Evolutionary conservation across 64 coral and sea anemone species (phyloP).

Genomic region (Dendronephthya gigantea): DNA sequence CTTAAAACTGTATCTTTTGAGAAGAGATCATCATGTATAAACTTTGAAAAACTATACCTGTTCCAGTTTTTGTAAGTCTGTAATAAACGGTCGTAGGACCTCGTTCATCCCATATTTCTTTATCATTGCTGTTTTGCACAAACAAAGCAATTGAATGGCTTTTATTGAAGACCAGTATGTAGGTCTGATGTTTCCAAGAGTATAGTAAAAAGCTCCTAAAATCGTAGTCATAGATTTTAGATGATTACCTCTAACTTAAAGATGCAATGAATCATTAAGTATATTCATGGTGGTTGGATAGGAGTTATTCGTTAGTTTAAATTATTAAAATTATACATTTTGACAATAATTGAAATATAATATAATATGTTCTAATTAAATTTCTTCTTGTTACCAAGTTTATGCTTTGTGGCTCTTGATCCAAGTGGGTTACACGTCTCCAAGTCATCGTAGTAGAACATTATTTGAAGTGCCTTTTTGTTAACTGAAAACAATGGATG

Average conservation of each 20-base stretch:
- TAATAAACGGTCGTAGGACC: conserved; percentile 47
- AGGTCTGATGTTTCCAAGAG: conserved; percentile 55
- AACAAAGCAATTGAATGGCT: conserved; percentile 47
- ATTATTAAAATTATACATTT: neutral
- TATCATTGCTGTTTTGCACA: neutral
- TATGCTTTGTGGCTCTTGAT: conserved; percentile 45
- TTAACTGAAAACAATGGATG: conserved; percentile 47
- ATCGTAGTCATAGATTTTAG: neutral
- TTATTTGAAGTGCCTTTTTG: conserved; percentile 36
- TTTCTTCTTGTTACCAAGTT: conserved; percentile 25
- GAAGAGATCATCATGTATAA: too few species aligned
- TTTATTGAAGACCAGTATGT: conserved; percentile 28
- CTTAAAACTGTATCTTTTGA: too few species aligned
- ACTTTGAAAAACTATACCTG: conserved; percentile 10
- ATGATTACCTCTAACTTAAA: too few species aligned
- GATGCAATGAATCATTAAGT: too few species aligned
- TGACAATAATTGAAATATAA: neutral
- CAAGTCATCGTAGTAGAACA: conserved; percentile 55
- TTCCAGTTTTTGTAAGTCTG: conserved; percentile 23
- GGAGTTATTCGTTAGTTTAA: neutral
- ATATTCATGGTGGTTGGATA: neutral
- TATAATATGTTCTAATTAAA: too few species aligned
- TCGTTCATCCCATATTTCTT: neutral
- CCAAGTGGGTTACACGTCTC: conserved; percentile 44
- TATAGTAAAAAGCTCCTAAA: conserved; percentile 44